Evolutionary conservation across 2,113 vertebrate species (phyloP).

Genomic region (Acanthisitta chloris): DNA sequence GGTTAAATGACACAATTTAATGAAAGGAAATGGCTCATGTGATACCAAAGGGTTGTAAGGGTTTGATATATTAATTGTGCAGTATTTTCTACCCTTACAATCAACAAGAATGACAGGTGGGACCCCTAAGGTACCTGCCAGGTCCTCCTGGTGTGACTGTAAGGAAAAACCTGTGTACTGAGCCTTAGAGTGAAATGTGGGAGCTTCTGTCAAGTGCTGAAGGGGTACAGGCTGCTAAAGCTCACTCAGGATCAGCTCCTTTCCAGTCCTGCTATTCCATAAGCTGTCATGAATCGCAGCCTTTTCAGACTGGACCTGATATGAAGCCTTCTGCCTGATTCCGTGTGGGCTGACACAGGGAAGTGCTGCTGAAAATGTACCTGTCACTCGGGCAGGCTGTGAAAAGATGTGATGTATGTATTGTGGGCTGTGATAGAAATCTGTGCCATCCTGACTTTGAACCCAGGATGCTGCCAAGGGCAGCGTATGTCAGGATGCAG

Average conservation of each 20-base stretch:
- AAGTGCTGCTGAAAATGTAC: not conserved
- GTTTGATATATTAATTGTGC: not conserved
- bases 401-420: not conserved
- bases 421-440: not conserved
- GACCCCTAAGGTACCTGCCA: not conserved
- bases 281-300: not conserved
- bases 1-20: not conserved
- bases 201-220: not conserved
- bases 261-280: not conserved
- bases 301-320: not conserved
- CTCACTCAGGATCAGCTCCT: not conserved
- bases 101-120: not conserved
- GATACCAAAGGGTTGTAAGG: not conserved
- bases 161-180: not conserved
- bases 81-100: not conserved
- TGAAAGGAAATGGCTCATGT: not conserved
- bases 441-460: not conserved
- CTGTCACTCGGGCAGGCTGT: not conserved
- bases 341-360: not conserved
- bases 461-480: not conserved
- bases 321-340: not conserved
- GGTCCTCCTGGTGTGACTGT: not conserved
- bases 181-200: not conserved
- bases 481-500: not conserved
- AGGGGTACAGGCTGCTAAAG: fast-evolving